A percentile compares a stretch with the other conserved stretches of the same genome.
phyloP scores from a whole-genome alignment of 2,888 invertebrate genomes.

The Fragum sueziense region DNA sequence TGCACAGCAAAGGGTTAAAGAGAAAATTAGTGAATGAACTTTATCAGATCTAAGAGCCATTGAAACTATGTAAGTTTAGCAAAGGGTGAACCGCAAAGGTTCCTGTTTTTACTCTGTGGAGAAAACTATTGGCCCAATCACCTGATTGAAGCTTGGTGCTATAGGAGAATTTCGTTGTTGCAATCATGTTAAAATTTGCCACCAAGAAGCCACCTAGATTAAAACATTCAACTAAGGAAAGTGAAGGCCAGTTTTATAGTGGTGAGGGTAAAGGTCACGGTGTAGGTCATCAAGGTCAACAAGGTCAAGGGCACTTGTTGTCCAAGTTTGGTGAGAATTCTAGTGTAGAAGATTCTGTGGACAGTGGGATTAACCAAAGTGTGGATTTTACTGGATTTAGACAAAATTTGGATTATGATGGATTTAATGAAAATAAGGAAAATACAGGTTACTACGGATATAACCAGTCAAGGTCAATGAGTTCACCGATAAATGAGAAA shows the following conservation, averaged over 20 bases:
- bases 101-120: constrained; percentile 13
- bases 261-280: constrained; percentile 27
- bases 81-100: background rate
- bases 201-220: constrained; percentile 70
- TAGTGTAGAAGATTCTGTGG: constrained; percentile 27
- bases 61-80: background rate
- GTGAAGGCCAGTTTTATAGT: constrained; percentile 16
- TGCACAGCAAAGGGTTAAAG: no score
- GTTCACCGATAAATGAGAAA: constrained; percentile 12
- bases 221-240: constrained; percentile 46
- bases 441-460: constrained; percentile 20
- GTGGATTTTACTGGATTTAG: constrained; percentile 47
- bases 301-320: constrained; percentile 14
- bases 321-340: constrained; percentile 6
- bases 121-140: constrained; percentile 12
- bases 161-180: constrained; percentile 10
- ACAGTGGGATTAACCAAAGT: constrained; percentile 33
- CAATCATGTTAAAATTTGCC: constrained; percentile 74
- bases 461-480: background rate
- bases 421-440: constrained; percentile 29
- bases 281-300: constrained; percentile 17
- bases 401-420: constrained; percentile 29
- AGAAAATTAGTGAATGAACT: no score
- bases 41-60: no score
- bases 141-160: constrained; percentile 14